Evolutionary conservation across 23 tunicate species (phyloP).

Genomic region (Aplidium turbinatum): DNA sequence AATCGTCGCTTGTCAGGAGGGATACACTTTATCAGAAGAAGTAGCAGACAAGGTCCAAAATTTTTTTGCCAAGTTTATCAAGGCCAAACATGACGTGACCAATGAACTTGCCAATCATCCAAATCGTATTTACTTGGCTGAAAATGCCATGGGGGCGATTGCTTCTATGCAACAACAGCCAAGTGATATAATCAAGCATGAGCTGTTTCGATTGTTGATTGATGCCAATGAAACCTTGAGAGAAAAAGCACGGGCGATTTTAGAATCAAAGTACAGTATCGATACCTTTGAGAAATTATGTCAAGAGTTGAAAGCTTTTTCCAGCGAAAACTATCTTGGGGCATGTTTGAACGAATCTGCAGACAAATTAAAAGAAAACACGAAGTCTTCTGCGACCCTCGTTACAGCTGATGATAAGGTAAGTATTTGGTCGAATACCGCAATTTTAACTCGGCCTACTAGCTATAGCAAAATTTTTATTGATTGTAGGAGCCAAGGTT

Average conservation of each 20-base stretch:
- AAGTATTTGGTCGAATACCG: too few species aligned
- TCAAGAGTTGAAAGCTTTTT: constrained; percentile 27
- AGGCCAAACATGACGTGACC: constrained; percentile 22
- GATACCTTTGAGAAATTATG: constrained; percentile 45
- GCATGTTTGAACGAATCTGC: too few species aligned
- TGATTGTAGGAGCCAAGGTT: too few species aligned
- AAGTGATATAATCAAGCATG: constrained; percentile 31
- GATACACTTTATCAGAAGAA: neutral
- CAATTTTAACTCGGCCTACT: too few species aligned
- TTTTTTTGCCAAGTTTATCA: constrained; percentile 28
- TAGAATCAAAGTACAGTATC: constrained; percentile 44
- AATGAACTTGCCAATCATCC: constrained; percentile 31
- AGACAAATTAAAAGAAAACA: too few species aligned
- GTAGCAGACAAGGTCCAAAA: neutral
- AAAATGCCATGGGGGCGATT: constrained; percentile 59
- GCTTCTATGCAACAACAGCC: constrained; percentile 15
- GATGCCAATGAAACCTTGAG: constrained; percentile 36
- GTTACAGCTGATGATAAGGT: too few species aligned
- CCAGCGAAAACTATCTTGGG: too few species aligned
- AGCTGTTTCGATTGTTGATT: constrained; percentile 35
- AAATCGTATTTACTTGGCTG: constrained; percentile 41
- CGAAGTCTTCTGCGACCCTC: too few species aligned
- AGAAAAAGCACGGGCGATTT: constrained; percentile 35
- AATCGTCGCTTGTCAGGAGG: too few species aligned
- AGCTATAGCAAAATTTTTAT: too few species aligned